Percentiles rank a stretch among this genome's conserved stretches.
Evolutionary conservation across 1,140 invertebrate genomes (phyloP).

Genomic region (Araneus ventricosus): DNA sequence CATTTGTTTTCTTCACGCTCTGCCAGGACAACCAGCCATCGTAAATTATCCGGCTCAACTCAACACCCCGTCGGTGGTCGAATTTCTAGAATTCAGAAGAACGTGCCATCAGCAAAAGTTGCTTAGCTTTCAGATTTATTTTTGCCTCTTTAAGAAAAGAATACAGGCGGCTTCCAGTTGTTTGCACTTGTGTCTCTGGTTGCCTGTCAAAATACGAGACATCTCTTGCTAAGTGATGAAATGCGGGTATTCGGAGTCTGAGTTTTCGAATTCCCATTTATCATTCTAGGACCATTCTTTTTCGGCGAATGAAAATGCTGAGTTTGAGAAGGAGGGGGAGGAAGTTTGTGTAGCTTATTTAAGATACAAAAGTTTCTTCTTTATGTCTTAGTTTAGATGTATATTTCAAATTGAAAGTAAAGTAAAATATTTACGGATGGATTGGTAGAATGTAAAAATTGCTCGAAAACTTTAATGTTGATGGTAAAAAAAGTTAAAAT

Average conservation of each 20-base stretch:
- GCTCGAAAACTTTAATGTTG: no score
- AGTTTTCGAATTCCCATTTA: slow-evolving; percentile 23
- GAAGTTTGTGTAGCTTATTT: not conserved
- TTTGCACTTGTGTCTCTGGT: not conserved
- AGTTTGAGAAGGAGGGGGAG: not conserved
- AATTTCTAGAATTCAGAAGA: not conserved
- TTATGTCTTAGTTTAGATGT: not conserved
- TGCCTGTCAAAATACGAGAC: slow-evolving; percentile 29
- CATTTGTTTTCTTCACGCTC: not conserved
- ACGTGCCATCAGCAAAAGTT: not conserved
- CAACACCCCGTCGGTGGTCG: not conserved
- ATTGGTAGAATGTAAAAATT: no score
- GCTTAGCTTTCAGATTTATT: slow-evolving; percentile 60
- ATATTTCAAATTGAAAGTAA: no score
- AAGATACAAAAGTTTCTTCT: not conserved
- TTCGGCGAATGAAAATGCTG: not conserved
- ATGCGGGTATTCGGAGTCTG: not conserved
- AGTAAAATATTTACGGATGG: no score
- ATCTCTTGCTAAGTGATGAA: slow-evolving; percentile 23
- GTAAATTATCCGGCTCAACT: not conserved
- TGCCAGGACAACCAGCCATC: not conserved
- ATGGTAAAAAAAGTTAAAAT: no score
- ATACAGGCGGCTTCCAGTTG: not conserved
- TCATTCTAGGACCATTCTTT: not conserved
- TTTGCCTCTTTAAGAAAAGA: slow-evolving; percentile 6